Percentiles rank a stretch among this genome's conserved stretches.
Evolutionary conservation across 2,113 vertebrate genomes (phyloP).

Genomic region (Anser brachyrhynchus): DNA sequence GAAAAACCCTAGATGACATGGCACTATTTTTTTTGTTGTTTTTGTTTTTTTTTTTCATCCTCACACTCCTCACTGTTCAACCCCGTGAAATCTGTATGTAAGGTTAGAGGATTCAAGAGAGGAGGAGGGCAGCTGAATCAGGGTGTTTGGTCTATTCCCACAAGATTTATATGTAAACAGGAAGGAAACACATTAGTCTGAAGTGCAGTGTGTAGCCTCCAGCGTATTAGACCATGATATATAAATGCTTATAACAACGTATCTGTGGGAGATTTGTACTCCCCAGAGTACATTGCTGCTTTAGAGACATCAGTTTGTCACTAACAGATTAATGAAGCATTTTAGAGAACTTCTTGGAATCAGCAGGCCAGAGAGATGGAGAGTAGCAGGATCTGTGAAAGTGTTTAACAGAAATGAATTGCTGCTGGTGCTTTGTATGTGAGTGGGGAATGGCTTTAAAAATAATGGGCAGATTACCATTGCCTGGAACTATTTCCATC

Average conservation of each 20-base stretch:
- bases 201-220: not conserved
- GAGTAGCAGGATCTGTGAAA: conserved; percentile 2
- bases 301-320: conserved; percentile 27
- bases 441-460: not conserved
- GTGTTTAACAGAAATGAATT: not conserved
- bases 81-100: not conserved
- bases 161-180: not conserved
- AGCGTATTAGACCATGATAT: not conserved
- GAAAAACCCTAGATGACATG: not conserved
- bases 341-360: conserved; percentile 17
- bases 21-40: not conserved
- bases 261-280: not conserved
- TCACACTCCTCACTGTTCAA: not conserved
- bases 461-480: not conserved
- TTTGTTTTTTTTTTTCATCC: not conserved
- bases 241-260: not conserved
- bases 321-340: conserved; percentile 34
- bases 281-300: not conserved
- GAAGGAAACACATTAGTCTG: not conserved
- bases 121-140: not conserved
- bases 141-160: not conserved
- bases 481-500: not conserved
- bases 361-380: not conserved
- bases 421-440: not conserved
- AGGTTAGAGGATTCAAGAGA: not conserved